Conservation (phyloP, 2,797 vertebrate species). For the Limnodromus scolopaceus region DNA sequence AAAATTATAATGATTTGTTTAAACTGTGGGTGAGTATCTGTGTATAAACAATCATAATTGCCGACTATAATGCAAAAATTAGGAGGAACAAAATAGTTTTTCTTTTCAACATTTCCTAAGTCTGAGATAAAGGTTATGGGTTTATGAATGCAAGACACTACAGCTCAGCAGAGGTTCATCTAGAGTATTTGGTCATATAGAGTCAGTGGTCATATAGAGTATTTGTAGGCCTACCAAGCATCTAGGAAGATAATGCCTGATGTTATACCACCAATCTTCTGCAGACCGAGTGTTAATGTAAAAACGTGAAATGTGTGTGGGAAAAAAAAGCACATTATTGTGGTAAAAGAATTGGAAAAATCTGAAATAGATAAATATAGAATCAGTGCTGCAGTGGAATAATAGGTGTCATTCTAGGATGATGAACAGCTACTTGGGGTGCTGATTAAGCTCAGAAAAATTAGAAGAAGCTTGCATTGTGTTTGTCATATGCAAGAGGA, state of each 20-base stretch:
- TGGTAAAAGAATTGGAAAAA: not conserved
- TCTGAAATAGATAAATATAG: not conserved
- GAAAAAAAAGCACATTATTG: not conserved
- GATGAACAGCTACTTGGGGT: not conserved
- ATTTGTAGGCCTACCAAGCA: not conserved
- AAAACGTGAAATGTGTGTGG: not conserved
- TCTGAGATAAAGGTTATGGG: not conserved
- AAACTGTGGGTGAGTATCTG: not conserved
- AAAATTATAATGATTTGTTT: not conserved
- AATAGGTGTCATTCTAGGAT: constrained; percentile 17
- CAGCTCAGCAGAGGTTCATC: not conserved
- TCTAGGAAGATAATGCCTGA: not conserved
- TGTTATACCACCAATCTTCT: not conserved
- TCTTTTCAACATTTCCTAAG: not conserved
- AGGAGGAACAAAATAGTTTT: not conserved
- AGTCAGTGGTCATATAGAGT: not conserved
- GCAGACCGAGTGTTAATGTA: not conserved
- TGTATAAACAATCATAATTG: not conserved
- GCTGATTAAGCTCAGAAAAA: constrained; percentile 28
- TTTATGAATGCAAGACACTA: not conserved
- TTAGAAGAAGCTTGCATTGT: not conserved
- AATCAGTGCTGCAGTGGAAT: not conserved
- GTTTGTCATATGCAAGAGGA: constrained; percentile 11
- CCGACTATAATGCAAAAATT: not conserved
- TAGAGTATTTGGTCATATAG: not conserved